Evolutionary conservation across 2,113 vertebrate genomes (phyloP).

Genomic region (Strigops habroptila): DNA sequence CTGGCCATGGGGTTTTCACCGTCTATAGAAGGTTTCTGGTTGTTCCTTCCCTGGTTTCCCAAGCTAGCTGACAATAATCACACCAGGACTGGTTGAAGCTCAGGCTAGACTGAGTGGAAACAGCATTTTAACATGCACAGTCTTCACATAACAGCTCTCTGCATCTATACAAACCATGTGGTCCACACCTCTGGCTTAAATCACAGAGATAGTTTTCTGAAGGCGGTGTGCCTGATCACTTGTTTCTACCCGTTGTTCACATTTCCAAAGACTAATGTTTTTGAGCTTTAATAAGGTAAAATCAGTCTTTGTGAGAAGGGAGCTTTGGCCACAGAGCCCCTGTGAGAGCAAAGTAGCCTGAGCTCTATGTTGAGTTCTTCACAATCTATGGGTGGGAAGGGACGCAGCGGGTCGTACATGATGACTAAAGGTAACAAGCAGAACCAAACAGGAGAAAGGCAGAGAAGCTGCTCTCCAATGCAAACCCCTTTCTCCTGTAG

Average conservation of each 20-base stretch:
- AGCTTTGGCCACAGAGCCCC: neutral
- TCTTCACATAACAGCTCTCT: neutral
- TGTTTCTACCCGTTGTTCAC: neutral
- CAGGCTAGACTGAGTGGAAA: neutral
- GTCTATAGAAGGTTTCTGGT: neutral
- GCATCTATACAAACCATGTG: neutral
- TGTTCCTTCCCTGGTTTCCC: neutral
- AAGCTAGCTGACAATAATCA: neutral
- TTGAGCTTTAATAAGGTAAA: neutral
- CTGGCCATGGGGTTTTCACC: neutral
- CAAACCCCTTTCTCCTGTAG: neutral
- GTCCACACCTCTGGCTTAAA: neutral
- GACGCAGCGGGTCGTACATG: neutral
- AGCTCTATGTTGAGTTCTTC: neutral
- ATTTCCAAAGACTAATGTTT: neutral
- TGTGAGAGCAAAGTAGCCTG: neutral
- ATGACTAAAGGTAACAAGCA: neutral
- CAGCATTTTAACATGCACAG: fast-evolving
- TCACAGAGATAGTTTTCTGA: neutral
- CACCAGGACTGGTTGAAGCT: neutral
- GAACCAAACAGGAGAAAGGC: neutral
- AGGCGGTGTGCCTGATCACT: neutral
- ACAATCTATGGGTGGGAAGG: neutral
- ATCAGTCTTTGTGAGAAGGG: neutral
- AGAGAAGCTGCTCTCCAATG: neutral